These are phyloP conservation scores for Vanacampus margaritifer DNA, from an alignment of 2,113 vertebrate genomes.

Conservation along the genomic window DNA sequence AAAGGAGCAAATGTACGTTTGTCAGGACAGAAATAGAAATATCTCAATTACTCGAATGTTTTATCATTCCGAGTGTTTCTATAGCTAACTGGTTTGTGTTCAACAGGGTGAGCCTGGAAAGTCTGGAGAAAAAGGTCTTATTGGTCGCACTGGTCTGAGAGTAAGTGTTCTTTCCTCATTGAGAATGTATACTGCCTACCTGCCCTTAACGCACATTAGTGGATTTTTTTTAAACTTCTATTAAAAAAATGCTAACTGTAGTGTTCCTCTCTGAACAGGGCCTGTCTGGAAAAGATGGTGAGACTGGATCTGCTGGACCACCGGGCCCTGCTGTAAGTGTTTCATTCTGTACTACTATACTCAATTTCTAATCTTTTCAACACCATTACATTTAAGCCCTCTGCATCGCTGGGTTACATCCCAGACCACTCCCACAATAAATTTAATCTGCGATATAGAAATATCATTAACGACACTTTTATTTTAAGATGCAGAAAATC, in stretches of 20 bases:
- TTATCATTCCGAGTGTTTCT: not conserved
- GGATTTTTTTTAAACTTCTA: not conserved
- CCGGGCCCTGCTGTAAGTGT: slow-evolving; percentile 86
- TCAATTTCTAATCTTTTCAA: not conserved
- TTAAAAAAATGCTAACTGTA: not conserved
- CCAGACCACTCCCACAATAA: no score
- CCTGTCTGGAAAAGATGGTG: slow-evolving; percentile 94
- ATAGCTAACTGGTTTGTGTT: slow-evolving; percentile 9
- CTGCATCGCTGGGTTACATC: no score
- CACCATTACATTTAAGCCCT: not conserved
- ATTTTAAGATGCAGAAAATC: no score
- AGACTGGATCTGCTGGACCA: slow-evolving; percentile 86
- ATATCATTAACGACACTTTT: no score
- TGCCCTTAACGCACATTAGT: not conserved
- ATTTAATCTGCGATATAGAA: no score
- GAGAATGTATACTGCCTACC: not conserved
- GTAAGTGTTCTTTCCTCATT: slow-evolving; percentile 69
- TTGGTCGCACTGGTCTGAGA: slow-evolving; percentile 85
- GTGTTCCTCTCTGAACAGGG: slow-evolving; percentile 73
- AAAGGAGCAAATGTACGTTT: slow-evolving; percentile 90
- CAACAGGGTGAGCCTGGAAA: slow-evolving; percentile 90
- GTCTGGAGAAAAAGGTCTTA: slow-evolving; percentile 89
- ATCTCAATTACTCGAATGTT: not conserved
- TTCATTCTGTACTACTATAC: not conserved
- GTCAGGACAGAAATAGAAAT: not conserved